Evolutionary conservation across 2,888 invertebrate species (phyloP), one percentile per base, ranked within the genome.

Genomic region (Acanthopleura granulata): DNA sequence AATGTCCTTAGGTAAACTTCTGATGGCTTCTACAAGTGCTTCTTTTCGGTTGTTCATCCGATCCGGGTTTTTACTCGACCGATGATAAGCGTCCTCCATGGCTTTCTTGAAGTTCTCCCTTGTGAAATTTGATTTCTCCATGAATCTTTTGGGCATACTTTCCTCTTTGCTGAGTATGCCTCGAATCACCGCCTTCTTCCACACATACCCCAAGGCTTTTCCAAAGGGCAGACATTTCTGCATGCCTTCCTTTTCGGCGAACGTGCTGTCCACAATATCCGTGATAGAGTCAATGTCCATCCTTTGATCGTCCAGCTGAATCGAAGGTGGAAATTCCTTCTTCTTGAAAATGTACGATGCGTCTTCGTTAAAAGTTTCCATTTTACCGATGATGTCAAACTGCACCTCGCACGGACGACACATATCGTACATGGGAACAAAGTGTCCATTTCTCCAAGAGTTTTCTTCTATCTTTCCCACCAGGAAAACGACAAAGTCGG

Each of bases 401-500:
- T 25, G 25, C 25, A 29, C 25, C 18, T 66, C 25, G 14, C 69
- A 66, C 30, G 69, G 69, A 66, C 69, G 25, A 29, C 69, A 66
- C 16, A 66, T 29, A 9, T 66, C 30, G 69, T 29, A 66, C 25
- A 66, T 66, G 18, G 69, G 30, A 6, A 9, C 6, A 27, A 66
- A 66, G 25, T 66, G 69, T 6, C 18, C 16, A 66, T 66, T 27
- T 57, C n/a, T 57, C 57, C 57, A 57, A 18, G 18, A 9, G 22
- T 22, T 22, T n/a, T 57, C 12, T 57, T 3, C 57, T 57, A 57
- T 22, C 57, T 18, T n/a, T n/a, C 12, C n/a, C 22, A 12, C 22
- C 18, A 57, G 4, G 57, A 57, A 57, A n/a, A n/a, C 22, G n/a
- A 57, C 57, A 57, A 81, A 83, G 30, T 83, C 82, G 0, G 79